Conservation (phyloP, 2,113 vertebrate species). For the Ornithorhynchus anatinus region DNA sequence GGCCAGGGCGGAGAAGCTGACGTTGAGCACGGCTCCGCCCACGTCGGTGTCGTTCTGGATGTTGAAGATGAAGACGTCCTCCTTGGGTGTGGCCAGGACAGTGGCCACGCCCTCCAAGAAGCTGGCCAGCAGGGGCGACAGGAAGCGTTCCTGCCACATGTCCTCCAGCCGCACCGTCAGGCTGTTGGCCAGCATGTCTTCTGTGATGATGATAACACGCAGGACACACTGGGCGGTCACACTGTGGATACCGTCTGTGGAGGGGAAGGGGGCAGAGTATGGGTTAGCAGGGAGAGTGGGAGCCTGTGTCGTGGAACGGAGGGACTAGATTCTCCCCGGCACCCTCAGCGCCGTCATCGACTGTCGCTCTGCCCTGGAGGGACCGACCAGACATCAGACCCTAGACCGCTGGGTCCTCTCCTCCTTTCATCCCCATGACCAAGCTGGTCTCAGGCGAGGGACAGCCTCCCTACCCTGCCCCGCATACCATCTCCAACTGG, state of each 20-base stretch:
- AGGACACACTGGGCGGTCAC: constrained; percentile 92
- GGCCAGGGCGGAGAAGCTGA: constrained; percentile 90
- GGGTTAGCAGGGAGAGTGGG: not conserved
- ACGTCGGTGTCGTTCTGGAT: constrained; percentile 94
- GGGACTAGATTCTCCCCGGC: not conserved
- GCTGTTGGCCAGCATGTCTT: constrained; percentile 96
- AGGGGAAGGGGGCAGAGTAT: not conserved
- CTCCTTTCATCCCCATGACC: not conserved
- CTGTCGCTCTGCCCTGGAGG: too few species aligned
- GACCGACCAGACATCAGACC: too few species aligned
- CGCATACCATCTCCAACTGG: too few species aligned
- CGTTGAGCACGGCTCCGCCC: constrained; percentile 84
- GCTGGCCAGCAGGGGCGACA: constrained; percentile 87
- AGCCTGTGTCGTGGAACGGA: not conserved
- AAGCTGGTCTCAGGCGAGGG: not conserved
- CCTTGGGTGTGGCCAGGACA: constrained; percentile 86
- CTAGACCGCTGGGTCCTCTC: too few species aligned
- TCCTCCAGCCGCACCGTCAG: constrained; percentile 96
- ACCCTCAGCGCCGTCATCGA: not conserved
- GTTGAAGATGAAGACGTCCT: constrained; percentile 97
- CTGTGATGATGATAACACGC: constrained; percentile 94
- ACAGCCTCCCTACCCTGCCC: too few species aligned
- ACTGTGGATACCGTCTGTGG: constrained; percentile 90
- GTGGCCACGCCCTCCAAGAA: constrained; percentile 95
- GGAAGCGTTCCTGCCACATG: constrained; percentile 98